Base-by-base conservation (phyloP, 2,888 invertebrate genomes). In the Tortricodes alternella region DNA sequence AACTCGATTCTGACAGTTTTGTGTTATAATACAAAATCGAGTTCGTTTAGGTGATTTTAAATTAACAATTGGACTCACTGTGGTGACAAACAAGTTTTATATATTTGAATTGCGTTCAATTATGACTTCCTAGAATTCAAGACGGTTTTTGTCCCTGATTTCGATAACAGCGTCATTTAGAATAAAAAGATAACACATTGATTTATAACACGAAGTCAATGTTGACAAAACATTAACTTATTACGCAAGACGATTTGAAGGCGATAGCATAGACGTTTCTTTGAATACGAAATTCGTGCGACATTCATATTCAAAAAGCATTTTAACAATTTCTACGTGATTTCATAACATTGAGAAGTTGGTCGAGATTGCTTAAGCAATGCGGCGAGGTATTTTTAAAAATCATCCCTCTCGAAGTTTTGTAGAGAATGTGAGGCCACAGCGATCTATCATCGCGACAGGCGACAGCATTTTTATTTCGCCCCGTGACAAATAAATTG, bases 281-380 rank as follows among this genome's bases (percentile, higher is more conserved):
- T 29, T 1, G 11, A 29, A 29, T 5, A 3, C 9, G 27, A 3
- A 27, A 27, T 27, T 27, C 27, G n/a, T n/a, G n/a, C n/a, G 9
- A 37, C 11, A 35, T 27, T 44, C 11, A 32, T 23, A 46, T 46
- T 29, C 35, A n/a, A 29, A 13, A 37, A 53, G 46, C 38, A 29
- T 53, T 46, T 38, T 18, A 46, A 46, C 21, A n/a, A 46, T 46
- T 53, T 34, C 23, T 38, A 7, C 44, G 32, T 39, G 53, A 53
- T 29, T 44, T 23, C 21, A 19, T 19, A 41, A 21, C 19, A 34
- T 55, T 48, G 9, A 21, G 16, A 16, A 32, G 2, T 11, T 13
- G 15, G 34, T 24, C 27, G 7, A 39, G 50, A 32, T 41, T n/a
- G 9, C 32, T 55, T 35, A 7, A 15, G n/a, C 34, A 15, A 29